phyloP scores from a whole-genome alignment of 2,797 vertebrate genomes.

The Platalea minor region DNA sequence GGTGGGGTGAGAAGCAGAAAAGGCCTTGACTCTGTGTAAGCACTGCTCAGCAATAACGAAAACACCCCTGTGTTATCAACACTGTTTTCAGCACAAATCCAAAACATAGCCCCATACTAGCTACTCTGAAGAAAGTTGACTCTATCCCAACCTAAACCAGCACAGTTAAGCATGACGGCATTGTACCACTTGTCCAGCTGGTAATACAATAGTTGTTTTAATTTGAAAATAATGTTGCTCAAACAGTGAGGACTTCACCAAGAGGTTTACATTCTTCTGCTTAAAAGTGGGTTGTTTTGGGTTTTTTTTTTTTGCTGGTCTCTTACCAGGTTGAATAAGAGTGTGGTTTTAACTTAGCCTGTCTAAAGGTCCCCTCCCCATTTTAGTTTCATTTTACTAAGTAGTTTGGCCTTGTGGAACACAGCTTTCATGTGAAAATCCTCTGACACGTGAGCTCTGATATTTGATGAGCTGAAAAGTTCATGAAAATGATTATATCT shows the following conservation, averaged over 20 bases:
- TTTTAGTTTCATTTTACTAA: not conserved
- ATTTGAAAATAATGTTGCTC: not conserved
- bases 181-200: not conserved
- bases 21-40: too few species aligned
- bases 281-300: not conserved
- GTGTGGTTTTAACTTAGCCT: not conserved
- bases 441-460: not conserved
- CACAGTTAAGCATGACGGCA: not conserved
- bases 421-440: not conserved
- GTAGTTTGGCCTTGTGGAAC: not conserved
- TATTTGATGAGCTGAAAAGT: not conserved
- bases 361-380: not conserved
- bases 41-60: too few species aligned
- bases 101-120: too few species aligned
- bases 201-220: not conserved
- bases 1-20: too few species aligned
- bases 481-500: not conserved
- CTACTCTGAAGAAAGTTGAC: too few species aligned
- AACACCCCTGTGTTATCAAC: too few species aligned
- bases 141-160: too few species aligned
- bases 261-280: not conserved
- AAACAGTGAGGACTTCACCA: not conserved
- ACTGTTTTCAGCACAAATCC: too few species aligned
- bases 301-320: not conserved
- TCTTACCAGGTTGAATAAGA: not conserved